Conservation (phyloP, 1,140 invertebrate species). For the Danaus melanippus region DNA sequence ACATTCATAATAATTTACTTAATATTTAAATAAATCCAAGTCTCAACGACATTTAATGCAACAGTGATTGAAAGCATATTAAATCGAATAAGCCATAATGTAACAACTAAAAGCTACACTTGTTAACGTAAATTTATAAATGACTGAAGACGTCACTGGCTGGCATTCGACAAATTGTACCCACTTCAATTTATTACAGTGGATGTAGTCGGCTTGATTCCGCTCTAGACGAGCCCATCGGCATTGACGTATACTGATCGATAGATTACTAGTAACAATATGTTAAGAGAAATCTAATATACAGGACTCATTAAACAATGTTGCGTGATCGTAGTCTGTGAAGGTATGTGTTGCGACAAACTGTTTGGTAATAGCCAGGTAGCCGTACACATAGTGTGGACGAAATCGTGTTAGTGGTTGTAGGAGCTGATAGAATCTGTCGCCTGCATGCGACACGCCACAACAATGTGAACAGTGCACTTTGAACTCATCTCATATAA, state of each 20-base stretch:
- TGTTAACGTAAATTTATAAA: conserved; percentile 15
- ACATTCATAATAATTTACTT: too few species aligned
- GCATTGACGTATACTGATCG: conserved; percentile 15
- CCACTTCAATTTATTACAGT: conserved; percentile 28
- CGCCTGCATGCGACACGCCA: conserved; percentile 20
- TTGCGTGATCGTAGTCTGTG: too few species aligned
- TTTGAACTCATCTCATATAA: too few species aligned
- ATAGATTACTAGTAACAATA: conserved; percentile 11
- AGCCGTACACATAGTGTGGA: conserved; percentile 16
- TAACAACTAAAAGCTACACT: neutral
- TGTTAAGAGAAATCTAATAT: neutral
- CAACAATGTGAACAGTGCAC: conserved; percentile 1
- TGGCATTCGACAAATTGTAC: conserved; percentile 29
- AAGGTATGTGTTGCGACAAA: too few species aligned
- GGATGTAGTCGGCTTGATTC: conserved; percentile 14
- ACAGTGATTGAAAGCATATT: too few species aligned
- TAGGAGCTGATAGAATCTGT: conserved; percentile 40
- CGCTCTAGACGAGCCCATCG: conserved; percentile 10
- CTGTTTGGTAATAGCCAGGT: too few species aligned
- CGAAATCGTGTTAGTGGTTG: conserved; percentile 38
- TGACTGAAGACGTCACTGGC: conserved; percentile 8
- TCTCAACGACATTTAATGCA: too few species aligned
- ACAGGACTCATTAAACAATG: too few species aligned
- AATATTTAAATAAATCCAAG: too few species aligned
- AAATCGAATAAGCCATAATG: too few species aligned